Base-by-base conservation (phyloP, 1,140 invertebrate genomes). In the Zaprionus africanus region DNA sequence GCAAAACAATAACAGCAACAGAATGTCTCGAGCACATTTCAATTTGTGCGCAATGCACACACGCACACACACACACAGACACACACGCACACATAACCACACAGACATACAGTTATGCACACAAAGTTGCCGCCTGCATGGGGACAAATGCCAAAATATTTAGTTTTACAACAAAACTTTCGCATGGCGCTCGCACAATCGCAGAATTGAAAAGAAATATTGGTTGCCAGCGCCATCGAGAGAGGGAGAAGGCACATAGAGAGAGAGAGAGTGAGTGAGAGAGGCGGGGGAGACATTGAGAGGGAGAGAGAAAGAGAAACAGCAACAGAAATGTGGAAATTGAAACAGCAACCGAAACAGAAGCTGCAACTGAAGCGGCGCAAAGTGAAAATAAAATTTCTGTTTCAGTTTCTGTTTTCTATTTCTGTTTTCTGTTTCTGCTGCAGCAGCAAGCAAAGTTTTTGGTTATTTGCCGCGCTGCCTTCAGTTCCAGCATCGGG, bases 11-110 rank as follows among this genome's bases (percentile, higher is more conserved):
- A 80, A 82, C 68, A 79, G 81, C 70, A 74, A 70, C 81, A 72
- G 76, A 85, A 82, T 90, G 85, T 90, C 85, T 85, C 85, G 63
- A 84, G 85, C 79, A 90, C 81, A 90, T 90, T 90, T 90, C 85
- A 90, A 90, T 90, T 90, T 90, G 69, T 70, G 62, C 76, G 53
- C 41, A 51, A 57, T 43, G n/a, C 38, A 63, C n/a, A 54, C 19
- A 31, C 46, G 54, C 28, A 51, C 62, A 43, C 28, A 12, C 36
- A 49, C n/a, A 53, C 17, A 22, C 34, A 51, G 51, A 43, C 28
- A 12, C 36, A 49, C n/a, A 53, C 17, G n/a, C 34, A 62, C 28
- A 34, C n/a, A 66, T n/a, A 46, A 51, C 63, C 13, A 78, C 63
- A 69, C 22, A 24, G n/a, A 57, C 11, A 61, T 1, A 41, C 51